Base-by-base conservation (phyloP, 2,797 vertebrate genomes). In the Xenops minutus region DNA sequence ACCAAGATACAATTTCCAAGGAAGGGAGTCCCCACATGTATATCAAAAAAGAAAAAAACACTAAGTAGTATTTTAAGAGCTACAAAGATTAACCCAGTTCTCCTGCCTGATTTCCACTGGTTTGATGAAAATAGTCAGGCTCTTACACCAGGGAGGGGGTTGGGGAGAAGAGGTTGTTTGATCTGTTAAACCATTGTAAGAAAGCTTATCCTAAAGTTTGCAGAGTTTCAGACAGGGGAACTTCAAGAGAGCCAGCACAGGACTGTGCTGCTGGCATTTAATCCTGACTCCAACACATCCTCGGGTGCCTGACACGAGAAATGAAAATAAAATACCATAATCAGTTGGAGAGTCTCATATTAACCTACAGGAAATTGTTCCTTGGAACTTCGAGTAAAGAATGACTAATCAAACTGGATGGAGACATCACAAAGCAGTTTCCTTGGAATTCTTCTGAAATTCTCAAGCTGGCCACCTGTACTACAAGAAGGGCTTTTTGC, bases 161-260 rank as follows among this genome's bases (percentile, higher is more conserved):
- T 5, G 0, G 30, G 17, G 3, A 46, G 9, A 15, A 3, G 0
- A 10, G 1, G 1, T 20, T 54, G 14, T 54, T 56, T 9, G 14
- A 27, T 27, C 18, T 8, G 2, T 23, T 34, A 29, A 52, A 56
- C 34, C 49, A 34, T 13, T 32, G 27, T 46, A 13, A 43, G 66
- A 85, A 77, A 36, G 20, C 26, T n/a, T 32, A 64, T 54, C 23
- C 27, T 30, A 6, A 52, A 41, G 27, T 58, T 30, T n/a, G 27
- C 30, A 61, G 30, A 68, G 30, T 46, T 15, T 43, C 34, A 62
- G 43, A 6, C 48, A 55, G 26, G 10, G 23, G 21, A 88, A 36
- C 52, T 27, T 34, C 3, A 19, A 23, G 46, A 71, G 13, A 56
- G 21, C 14, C 73, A 72, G 61, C 37, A 41, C 13, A 41, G 61